Conservation (phyloP, 2,113 vertebrate species). For the Galeopterus variegatus region DNA sequence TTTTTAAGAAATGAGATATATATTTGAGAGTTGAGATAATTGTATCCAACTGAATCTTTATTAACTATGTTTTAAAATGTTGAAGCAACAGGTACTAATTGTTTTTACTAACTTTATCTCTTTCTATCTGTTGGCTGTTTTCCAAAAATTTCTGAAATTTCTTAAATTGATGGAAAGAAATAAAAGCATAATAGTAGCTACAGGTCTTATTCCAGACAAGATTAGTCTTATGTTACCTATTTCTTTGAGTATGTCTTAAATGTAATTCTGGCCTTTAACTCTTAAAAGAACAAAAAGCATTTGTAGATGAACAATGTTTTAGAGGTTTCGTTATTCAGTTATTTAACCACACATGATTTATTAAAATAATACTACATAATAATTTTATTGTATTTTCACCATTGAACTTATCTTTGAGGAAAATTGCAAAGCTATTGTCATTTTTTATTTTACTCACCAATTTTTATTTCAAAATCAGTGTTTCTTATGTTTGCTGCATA, state of each 20-base stretch:
- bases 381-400: constrained; percentile 21
- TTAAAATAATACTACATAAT: neutral
- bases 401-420: neutral
- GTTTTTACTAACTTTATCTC: neutral
- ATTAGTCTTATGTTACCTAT: neutral
- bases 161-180: neutral
- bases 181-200: neutral
- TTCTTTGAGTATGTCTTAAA: neutral
- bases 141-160: neutral
- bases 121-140: neutral
- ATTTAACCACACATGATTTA: neutral
- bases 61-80: constrained; percentile 2
- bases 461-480: neutral
- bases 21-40: neutral
- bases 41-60: neutral
- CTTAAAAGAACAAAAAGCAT: neutral
- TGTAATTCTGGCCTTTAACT: neutral
- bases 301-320: neutral
- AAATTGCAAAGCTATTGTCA: neutral
- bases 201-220: neutral
- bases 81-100: neutral
- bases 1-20: neutral
- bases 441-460: neutral
- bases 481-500: neutral
- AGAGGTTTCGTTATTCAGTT: neutral